Conservation (phyloP, 1,140 invertebrate species). For the Polypedilum pembai region DNA sequence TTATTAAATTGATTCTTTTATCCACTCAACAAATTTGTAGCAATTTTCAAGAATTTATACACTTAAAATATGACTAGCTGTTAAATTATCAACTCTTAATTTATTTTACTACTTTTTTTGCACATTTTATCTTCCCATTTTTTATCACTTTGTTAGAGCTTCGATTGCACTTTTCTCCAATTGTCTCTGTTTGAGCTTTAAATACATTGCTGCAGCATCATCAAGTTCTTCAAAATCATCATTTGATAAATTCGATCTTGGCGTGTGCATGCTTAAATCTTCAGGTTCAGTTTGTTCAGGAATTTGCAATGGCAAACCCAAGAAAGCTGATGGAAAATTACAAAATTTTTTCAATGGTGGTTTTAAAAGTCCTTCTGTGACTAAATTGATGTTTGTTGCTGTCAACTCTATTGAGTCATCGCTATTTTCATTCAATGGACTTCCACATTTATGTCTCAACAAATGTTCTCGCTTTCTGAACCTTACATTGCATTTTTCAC, state of each 20-base stretch:
- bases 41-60: too few relatives aligned
- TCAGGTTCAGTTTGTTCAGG: conserved; percentile 82
- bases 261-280: conserved; percentile 61
- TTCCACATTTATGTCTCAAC: conserved; percentile 73
- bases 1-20: neutral
- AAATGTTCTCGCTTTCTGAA: conserved; percentile 79
- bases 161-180: neutral
- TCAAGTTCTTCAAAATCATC: conserved; percentile 42
- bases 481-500: conserved; percentile 62
- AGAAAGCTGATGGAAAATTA: neutral
- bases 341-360: neutral
- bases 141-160: neutral
- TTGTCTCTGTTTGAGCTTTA: conserved; percentile 32
- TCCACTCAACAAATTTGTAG: too few relatives aligned
- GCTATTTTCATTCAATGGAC: conserved; percentile 35
- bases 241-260: conserved; percentile 36
- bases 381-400: neutral
- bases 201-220: conserved; percentile 39
- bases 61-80: too few relatives aligned
- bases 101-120: neutral
- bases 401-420: conserved; percentile 40
- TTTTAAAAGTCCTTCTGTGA: neutral
- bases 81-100: too few relatives aligned
- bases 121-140: neutral
- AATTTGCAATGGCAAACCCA: neutral